A percentile compares a stretch with the other conserved stretches of the same genome.
These are phyloP conservation scores for Alloplasta piceator DNA, from an alignment of 2,888 invertebrate species.

Conservation along the genomic window DNA sequence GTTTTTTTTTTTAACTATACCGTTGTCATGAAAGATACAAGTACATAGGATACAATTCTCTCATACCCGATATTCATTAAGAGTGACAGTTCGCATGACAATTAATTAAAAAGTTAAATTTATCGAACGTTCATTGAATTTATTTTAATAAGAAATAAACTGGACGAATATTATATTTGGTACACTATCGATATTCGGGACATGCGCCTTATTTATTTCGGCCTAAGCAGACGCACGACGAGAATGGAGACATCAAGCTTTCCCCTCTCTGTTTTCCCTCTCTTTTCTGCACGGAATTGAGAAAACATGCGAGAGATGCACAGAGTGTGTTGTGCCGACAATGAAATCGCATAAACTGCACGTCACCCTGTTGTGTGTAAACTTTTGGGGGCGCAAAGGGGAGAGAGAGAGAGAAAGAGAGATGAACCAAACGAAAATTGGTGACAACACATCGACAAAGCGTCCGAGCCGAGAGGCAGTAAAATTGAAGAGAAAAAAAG, in stretches of 20 bases:
- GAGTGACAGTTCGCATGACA: too few relatives aligned
- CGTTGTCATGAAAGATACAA: too few relatives aligned
- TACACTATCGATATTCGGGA: too few relatives aligned
- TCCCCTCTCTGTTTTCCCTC: slow-evolving; percentile 16
- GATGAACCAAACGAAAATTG: slow-evolving; percentile 75
- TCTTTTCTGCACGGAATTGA: slow-evolving; percentile 21
- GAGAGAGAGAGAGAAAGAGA: slow-evolving; percentile 38
- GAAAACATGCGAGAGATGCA: slow-evolving; percentile 48
- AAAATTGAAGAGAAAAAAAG: slow-evolving; percentile 68
- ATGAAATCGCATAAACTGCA: slow-evolving; percentile 80
- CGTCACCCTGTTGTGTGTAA: slow-evolving; percentile 81
- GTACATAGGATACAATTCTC: too few relatives aligned
- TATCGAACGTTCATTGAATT: too few relatives aligned
- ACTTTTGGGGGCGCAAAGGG: slow-evolving; percentile 77
- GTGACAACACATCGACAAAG: slow-evolving; percentile 79
- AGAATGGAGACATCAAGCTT: slow-evolving; percentile 62
- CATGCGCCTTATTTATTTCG: background rate
- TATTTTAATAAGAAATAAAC: too few relatives aligned
- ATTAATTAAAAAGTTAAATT: too few relatives aligned
- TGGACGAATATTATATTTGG: too few relatives aligned
- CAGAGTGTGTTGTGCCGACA: slow-evolving; percentile 69
- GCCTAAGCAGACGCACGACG: slow-evolving; percentile 25
- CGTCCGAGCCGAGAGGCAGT: slow-evolving; percentile 71
- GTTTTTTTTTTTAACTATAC: too few relatives aligned
- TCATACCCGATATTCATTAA: too few relatives aligned